A percentile compares a stretch with the other conserved stretches of the same genome.
Conservation (phyloP, 37 sponge, comb jelly and placozoan genomes). For the Corticium candelabrum region DNA sequence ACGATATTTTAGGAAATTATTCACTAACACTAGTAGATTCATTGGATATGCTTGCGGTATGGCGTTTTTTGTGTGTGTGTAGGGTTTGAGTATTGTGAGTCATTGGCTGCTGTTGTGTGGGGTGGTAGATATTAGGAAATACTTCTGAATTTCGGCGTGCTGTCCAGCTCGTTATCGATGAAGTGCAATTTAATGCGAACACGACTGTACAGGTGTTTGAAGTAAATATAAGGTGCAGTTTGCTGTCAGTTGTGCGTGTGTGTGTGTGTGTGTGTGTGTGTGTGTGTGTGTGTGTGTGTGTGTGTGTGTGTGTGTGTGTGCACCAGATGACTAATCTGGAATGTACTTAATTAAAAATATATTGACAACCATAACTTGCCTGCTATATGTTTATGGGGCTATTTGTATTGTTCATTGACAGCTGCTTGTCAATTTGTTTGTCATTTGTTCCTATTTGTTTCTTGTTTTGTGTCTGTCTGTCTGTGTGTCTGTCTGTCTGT, state of each 20-base stretch:
- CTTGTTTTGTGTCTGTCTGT: no score
- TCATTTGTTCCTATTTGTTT: no score
- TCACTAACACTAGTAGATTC: constrained; percentile 86
- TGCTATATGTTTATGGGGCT: no score
- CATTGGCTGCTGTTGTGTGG: neutral
- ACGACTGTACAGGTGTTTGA: constrained; percentile 97
- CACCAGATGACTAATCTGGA: no score
- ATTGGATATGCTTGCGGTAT: constrained; percentile 77
- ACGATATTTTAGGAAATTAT: constrained; percentile 91
- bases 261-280: constrained; percentile 5
- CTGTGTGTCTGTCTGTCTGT: no score
- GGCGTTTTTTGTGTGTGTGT: constrained; percentile 3
- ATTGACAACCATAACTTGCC: no score
- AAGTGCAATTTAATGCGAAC: constrained; percentile 62
- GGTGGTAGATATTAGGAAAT: constrained; percentile 69
- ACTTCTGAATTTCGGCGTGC: constrained; percentile 71
- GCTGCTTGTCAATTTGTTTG: no score
- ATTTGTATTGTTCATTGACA: no score
- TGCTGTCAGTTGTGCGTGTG: no score
- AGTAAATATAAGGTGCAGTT: constrained; percentile 79
- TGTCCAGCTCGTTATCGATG: constrained; percentile 58
- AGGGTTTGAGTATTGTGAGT: neutral
- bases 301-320: neutral
- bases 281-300: neutral
- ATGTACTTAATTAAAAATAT: no score